These are phyloP conservation scores for Chaunax sp. DNA, from an alignment of 2,797 vertebrate genomes.

Conservation along the genomic window DNA sequence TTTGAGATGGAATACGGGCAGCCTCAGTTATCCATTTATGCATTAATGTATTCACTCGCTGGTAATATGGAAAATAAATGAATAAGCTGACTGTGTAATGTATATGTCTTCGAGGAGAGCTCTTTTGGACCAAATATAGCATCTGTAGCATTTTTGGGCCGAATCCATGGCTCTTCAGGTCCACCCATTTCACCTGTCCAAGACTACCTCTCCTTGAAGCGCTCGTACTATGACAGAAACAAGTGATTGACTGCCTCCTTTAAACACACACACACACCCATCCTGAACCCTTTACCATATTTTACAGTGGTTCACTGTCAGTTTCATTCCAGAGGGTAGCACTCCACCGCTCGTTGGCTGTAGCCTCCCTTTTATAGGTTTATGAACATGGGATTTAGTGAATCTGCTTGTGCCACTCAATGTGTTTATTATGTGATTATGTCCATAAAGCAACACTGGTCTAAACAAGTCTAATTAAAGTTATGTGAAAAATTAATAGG, in stretches of 20 bases:
- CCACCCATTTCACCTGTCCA: slow-evolving; percentile 52
- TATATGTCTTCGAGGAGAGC: slow-evolving; percentile 36
- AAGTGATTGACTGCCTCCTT: slow-evolving; percentile 28
- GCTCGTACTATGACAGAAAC: slow-evolving; percentile 28
- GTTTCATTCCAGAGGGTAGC: slow-evolving; percentile 11
- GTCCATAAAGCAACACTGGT: slow-evolving; percentile 41
- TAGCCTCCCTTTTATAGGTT: slow-evolving; percentile 22
- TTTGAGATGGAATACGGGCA: slow-evolving; percentile 44
- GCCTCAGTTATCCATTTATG: slow-evolving; percentile 43
- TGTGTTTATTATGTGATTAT: slow-evolving; percentile 57
- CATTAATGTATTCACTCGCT: slow-evolving; percentile 35
- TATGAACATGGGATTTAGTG: slow-evolving; percentile 28
- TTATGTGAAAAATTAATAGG: slow-evolving; percentile 43
- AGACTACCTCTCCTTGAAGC: slow-evolving; percentile 44
- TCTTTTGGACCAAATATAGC: slow-evolving; percentile 32
- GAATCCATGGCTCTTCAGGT: slow-evolving; percentile 4
- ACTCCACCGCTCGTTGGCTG: neutral
- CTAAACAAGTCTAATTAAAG: slow-evolving; percentile 24
- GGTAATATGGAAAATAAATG: slow-evolving; percentile 46
- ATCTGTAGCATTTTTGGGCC: slow-evolving; percentile 37
- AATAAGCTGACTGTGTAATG: slow-evolving; percentile 39
- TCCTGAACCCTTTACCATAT: slow-evolving; percentile 14
- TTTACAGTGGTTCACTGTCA: neutral
- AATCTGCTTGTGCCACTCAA: slow-evolving; percentile 29
- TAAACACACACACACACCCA: slow-evolving; percentile 13